Evolutionary conservation across 2,797 vertebrate species (phyloP), one percentile per base, ranked within the genome.

Genomic region (Muscicapa comitata): DNA sequence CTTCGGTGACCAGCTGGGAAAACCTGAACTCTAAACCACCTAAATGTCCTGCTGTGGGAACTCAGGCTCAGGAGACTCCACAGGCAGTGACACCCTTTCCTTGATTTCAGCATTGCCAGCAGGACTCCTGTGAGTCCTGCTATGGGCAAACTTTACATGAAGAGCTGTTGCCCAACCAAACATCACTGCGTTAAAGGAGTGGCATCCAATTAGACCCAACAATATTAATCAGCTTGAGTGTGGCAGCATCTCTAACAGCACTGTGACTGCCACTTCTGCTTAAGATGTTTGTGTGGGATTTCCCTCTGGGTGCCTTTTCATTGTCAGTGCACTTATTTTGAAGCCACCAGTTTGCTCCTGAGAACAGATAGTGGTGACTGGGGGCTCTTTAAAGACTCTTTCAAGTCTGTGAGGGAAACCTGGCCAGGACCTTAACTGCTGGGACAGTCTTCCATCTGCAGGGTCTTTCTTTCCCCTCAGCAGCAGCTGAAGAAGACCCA

Each of bases 321-420:
- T 28, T 67, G 61, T 82, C 65, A 79, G n/a, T 51, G 74, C 63
- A 13, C 37, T 35, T 91, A 42, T 89, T 94, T 66, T 5, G 9
- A 96, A 95, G 96, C 93, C 81, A 63, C 92, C 90, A 50, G 55
- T 86, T 96, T 81, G 68, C 48, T 83, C 63, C 66, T 70, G 51
- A 86, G 83, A 95, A 42, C 92, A 95, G 86, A 87, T 71, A 88
- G 86, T 88, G 73, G 28, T 29, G 17, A 45, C 74, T 85, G 73
- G 37, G 54, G 61, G 26, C 45, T 85, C 54, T 86, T 76, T 91
- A 67, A 86, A 95, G 73, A 18, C 42, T 42, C 42, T 42, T 43
- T 45, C 21, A 45, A 45, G 45, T 23, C 73, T 88, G 63, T 51
- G 78, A 91, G 78, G 68, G 75, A 73, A 94, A 83, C 57, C 54